These are phyloP conservation scores for Lepidothrix coronata DNA, from an alignment of 2,113 vertebrate species.

Conservation along the genomic window DNA sequence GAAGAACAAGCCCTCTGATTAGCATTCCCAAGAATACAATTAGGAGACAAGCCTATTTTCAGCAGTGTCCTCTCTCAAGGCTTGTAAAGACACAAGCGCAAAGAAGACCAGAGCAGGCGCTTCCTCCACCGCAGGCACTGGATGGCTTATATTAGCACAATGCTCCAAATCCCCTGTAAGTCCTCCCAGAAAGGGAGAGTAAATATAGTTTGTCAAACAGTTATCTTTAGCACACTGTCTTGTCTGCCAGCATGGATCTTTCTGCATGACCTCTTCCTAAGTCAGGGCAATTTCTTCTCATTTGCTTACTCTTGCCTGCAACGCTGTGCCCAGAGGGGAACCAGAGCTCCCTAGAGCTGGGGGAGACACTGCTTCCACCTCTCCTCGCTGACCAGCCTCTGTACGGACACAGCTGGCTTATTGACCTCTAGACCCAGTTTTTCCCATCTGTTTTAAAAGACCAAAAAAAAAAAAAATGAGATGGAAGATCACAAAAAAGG, in stretches of 20 bases:
- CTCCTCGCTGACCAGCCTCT: neutral
- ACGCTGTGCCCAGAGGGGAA: neutral
- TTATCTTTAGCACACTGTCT: slow-evolving; percentile 68
- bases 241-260: slow-evolving; percentile 52
- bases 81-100: slow-evolving; percentile 34
- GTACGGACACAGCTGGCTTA: neutral
- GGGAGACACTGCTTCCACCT: neutral
- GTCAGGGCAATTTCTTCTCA: slow-evolving; percentile 50
- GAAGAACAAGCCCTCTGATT: slow-evolving; percentile 21
- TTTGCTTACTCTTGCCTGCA: slow-evolving; percentile 1
- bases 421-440: neutral
- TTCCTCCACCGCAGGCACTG: slow-evolving; percentile 48
- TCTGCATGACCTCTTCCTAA: slow-evolving; percentile 63
- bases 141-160: slow-evolving; percentile 60
- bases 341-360: neutral
- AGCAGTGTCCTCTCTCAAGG: neutral
- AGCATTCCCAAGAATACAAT: slow-evolving; percentile 44
- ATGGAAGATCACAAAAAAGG: neutral
- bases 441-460: neutral
- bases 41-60: slow-evolving; percentile 50
- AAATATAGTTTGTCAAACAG: slow-evolving; percentile 67
- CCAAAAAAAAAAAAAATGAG: neutral
- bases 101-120: neutral
- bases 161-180: slow-evolving; percentile 67
- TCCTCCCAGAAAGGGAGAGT: slow-evolving; percentile 65